phyloP scores from a whole-genome alignment of 2,797 vertebrate species.

The Lerista edwardsae region DNA sequence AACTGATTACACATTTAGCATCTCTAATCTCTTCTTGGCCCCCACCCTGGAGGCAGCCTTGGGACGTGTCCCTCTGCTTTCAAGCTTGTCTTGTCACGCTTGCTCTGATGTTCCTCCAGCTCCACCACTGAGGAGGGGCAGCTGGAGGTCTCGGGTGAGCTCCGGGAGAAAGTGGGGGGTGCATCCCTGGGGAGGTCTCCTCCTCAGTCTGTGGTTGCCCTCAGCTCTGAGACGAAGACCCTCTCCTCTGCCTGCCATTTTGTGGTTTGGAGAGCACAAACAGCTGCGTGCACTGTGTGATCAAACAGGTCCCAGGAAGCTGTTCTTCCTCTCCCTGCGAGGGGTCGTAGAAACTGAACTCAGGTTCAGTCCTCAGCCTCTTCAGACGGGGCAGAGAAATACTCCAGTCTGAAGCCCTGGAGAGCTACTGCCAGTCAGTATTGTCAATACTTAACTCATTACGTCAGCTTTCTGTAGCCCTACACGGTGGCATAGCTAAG shows the following conservation, averaged over 20 bases:
- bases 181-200: neutral
- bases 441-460: too few relatives aligned
- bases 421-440: too few relatives aligned
- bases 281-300: neutral
- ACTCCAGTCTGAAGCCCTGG: too few relatives aligned
- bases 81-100: conserved; percentile 44
- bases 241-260: neutral
- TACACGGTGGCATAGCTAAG: too few relatives aligned
- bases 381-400: too few relatives aligned
- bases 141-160: conserved; percentile 2
- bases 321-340: neutral
- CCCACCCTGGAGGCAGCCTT: conserved; percentile 38
- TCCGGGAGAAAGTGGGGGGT: neutral
- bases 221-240: neutral
- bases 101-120: conserved; percentile 41
- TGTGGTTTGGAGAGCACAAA: too few relatives aligned
- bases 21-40: conserved; percentile 40
- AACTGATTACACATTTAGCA: conserved; percentile 52
- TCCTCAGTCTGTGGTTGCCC: neutral
- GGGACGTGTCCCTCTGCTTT: conserved; percentile 36
- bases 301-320: neutral
- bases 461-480: too few relatives aligned
- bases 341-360: too few relatives aligned
- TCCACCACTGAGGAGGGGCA: conserved; percentile 23
- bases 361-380: too few relatives aligned